Evolutionary conservation across 2,113 vertebrate species (phyloP).

Genomic region (Piliocolobus tephrosceles): DNA sequence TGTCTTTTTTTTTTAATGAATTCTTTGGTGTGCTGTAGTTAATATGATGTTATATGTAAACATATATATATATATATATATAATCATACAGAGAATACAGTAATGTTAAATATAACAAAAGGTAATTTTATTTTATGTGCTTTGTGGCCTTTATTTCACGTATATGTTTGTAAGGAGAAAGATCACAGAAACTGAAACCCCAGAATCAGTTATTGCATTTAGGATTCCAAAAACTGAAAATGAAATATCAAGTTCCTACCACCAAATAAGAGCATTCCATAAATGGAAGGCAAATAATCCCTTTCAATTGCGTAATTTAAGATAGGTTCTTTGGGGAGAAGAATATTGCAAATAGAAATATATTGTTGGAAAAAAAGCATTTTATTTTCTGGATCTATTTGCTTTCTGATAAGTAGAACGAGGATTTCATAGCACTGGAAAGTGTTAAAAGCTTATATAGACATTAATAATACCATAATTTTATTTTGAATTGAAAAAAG

Average conservation of each 20-base stretch:
- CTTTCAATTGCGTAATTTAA: not conserved
- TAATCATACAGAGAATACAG: too few relatives aligned
- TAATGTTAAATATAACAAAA: not conserved
- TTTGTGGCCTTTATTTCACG: not conserved
- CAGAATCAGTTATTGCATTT: not conserved
- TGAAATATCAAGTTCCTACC: not conserved
- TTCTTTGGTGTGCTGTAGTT: too few relatives aligned
- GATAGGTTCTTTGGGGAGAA: not conserved
- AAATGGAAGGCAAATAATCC: not conserved
- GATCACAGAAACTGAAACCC: not conserved
- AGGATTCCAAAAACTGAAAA: not conserved
- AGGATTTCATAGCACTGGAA: not conserved
- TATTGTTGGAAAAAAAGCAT: not conserved
- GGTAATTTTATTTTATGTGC: not conserved
- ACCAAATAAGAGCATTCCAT: not conserved
- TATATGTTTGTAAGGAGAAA: not conserved
- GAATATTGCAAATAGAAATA: not conserved
- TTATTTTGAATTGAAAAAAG: not conserved
- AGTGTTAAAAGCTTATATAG: not conserved
- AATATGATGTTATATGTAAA: not conserved
- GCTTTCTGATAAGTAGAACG: not conserved
- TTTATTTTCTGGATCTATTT: not conserved
- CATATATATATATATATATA: not conserved
- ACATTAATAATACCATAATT: not conserved
- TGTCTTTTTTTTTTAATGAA: too few relatives aligned